phyloP scores from a whole-genome alignment of 2,888 invertebrate species.

The Volucella inflata region DNA sequence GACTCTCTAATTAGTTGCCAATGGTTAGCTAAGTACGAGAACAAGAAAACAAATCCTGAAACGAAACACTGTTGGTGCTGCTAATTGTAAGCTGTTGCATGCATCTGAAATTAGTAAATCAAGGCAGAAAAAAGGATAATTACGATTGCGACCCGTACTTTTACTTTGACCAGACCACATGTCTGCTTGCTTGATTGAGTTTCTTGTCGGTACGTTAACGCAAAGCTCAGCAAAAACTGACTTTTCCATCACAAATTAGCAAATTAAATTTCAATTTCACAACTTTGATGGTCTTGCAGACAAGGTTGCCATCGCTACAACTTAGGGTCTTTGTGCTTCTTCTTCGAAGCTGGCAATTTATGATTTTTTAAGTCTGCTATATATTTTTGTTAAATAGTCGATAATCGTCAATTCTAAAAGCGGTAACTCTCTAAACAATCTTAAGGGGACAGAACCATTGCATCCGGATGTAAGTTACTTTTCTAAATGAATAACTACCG shows the following conservation, averaged over 20 bases:
- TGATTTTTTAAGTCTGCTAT: no score
- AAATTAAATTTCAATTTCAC: conserved; percentile 46
- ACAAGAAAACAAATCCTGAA: conserved; percentile 28
- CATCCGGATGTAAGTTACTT: no score
- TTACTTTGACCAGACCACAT: not conserved
- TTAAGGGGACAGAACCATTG: no score
- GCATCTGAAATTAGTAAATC: conserved; percentile 25
- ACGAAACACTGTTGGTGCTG: conserved; percentile 15
- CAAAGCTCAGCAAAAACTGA: not conserved
- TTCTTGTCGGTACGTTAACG: not conserved
- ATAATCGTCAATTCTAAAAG: not conserved
- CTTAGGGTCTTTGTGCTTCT: not conserved
- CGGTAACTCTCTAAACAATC: no score
- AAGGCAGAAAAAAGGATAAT: conserved; percentile 40
- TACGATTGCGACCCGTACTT: not conserved
- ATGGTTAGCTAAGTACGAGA: conserved; percentile 26
- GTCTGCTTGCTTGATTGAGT: conserved; percentile 31
- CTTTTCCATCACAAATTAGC: conserved; percentile 19
- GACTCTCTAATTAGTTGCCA: conserved; percentile 64
- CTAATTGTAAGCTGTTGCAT: conserved; percentile 61
- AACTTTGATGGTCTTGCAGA: no score
- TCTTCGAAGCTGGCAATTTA: no score
- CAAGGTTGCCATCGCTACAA: no score
- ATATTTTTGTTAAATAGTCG: no score
- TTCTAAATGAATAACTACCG: no score